These are phyloP conservation scores for Pachypanchax playfairii DNA, from an alignment of 2,113 vertebrate genomes.

Conservation along the genomic window DNA sequence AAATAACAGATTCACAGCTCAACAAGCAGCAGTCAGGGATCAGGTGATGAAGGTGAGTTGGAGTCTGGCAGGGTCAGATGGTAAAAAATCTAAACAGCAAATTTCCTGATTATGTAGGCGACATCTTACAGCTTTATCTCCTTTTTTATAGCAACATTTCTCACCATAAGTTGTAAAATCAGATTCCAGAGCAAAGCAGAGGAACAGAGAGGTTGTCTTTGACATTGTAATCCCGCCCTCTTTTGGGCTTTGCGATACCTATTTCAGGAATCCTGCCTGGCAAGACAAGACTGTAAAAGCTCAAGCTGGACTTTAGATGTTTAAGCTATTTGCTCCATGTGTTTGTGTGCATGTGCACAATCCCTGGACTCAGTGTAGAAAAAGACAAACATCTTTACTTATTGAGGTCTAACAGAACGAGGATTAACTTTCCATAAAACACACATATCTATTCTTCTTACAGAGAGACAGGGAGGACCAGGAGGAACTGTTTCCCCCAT, in stretches of 20 bases:
- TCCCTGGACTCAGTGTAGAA: conserved; percentile 28
- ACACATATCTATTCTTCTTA: neutral
- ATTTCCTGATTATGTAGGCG: no score
- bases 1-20: conserved; percentile 41
- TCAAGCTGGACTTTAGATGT: conserved; percentile 67
- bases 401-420: conserved; percentile 7
- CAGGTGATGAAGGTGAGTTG: conserved; percentile 7
- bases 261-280: conserved; percentile 68
- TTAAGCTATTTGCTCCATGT: conserved; percentile 71
- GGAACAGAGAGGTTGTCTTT: conserved; percentile 59
- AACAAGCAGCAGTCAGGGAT: conserved; percentile 20
- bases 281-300: conserved; percentile 58
- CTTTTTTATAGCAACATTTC: conserved; percentile 16
- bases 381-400: conserved; percentile 35
- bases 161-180: conserved; percentile 47
- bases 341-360: conserved; percentile 24
- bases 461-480: neutral
- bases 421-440: conserved; percentile 31
- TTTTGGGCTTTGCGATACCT: conserved; percentile 60
- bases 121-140: conserved; percentile 7
- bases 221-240: conserved; percentile 57
- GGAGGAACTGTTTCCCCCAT: neutral
- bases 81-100: no score
- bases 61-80: neutral
- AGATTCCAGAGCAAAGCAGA: conserved; percentile 52